These are phyloP conservation scores for Ornithorhynchus anatinus DNA, from an alignment of 2,113 vertebrate species.

Conservation along the genomic window DNA sequence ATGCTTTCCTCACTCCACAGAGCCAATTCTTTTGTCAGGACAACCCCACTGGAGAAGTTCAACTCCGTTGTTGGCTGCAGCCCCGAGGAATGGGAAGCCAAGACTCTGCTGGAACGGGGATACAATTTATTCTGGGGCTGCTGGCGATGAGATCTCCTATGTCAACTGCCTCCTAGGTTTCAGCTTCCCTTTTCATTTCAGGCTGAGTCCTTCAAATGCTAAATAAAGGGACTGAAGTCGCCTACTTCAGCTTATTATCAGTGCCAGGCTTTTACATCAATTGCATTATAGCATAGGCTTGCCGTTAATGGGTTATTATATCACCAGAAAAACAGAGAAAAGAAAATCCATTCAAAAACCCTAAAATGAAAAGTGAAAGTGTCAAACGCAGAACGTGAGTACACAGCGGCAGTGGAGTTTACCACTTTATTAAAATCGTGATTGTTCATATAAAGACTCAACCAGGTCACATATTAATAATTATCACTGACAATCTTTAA, in stretches of 20 bases:
- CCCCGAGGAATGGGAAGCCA: background rate
- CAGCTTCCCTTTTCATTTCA: background rate
- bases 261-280: background rate
- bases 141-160: background rate
- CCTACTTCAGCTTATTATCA: background rate
- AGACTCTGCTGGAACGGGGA: background rate
- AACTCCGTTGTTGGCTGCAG: no score
- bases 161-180: background rate
- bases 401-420: constrained; percentile 35
- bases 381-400: background rate
- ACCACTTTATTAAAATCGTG: constrained; percentile 75
- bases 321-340: background rate
- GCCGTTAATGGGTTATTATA: background rate
- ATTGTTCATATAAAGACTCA: constrained; percentile 76
- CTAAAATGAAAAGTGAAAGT: constrained; percentile 5
- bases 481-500: constrained; percentile 88
- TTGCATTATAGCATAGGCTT: background rate
- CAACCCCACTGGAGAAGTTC: background rate
- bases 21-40: background rate
- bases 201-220: background rate
- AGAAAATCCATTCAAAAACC: constrained; percentile 3
- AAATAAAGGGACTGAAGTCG: background rate
- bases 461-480: constrained; percentile 88
- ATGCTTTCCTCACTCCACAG: background rate
- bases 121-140: background rate